A percentile compares a stretch with the other conserved stretches of the same genome.
Evolutionary conservation across 2,888 invertebrate genomes (phyloP).

Genomic region (Lasius platythorax): DNA sequence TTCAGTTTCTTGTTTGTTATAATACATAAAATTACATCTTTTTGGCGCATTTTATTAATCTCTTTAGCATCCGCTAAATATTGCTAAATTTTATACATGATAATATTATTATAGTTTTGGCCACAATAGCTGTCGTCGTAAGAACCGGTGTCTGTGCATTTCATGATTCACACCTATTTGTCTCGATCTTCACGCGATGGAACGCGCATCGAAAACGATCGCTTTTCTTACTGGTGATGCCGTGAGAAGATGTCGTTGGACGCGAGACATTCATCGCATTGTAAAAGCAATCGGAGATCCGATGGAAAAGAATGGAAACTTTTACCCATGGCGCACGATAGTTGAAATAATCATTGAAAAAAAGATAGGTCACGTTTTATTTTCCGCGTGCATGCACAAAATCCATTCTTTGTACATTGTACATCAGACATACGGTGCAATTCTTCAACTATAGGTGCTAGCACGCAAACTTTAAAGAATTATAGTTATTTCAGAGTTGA

Average conservation of each 20-base stretch:
- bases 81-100: neutral
- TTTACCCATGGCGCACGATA: constrained; percentile 30
- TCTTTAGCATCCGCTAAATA: neutral
- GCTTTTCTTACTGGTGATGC: constrained; percentile 38
- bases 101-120: neutral
- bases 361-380: constrained; percentile 32
- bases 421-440: neutral
- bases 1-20: neutral
- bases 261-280: constrained; percentile 45
- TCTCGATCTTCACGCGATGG: constrained; percentile 60
- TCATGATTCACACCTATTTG: constrained; percentile 58
- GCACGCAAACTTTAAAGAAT: constrained; percentile 2
- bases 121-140: neutral
- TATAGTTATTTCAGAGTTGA: neutral
- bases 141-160: constrained; percentile 29
- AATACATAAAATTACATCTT: neutral
- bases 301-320: constrained; percentile 33
- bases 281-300: constrained; percentile 43
- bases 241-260: constrained; percentile 58
- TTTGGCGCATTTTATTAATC: neutral
- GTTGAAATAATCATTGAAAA: constrained; percentile 51
- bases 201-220: constrained; percentile 39
- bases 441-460: constrained; percentile 6
- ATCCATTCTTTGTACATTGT: constrained; percentile 21
- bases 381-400: constrained; percentile 37